A percentile compares a stretch with the other conserved stretches of the same genome.
These are phyloP conservation scores for Chelonoidis abingdonii DNA, from an alignment of 2,113 vertebrate genomes.

Conservation along the genomic window DNA sequence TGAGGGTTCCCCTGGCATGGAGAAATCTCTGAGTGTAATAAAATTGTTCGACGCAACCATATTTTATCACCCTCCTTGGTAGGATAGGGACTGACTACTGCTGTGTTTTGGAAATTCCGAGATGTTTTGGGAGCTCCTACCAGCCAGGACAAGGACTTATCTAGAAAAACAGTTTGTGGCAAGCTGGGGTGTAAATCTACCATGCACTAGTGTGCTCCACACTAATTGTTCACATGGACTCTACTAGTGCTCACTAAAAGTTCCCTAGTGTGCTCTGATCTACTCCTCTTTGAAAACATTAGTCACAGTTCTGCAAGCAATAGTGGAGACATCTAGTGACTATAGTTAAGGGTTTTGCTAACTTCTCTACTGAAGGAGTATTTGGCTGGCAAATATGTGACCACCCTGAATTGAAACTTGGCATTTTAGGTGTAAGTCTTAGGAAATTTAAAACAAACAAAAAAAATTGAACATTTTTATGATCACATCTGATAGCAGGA, in stretches of 20 bases:
- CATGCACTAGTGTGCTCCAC: background rate
- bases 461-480: background rate
- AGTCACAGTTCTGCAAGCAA: background rate
- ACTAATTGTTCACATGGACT: background rate
- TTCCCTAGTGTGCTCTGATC: background rate
- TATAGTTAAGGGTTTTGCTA: background rate
- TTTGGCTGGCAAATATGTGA: background rate
- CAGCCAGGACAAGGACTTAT: accelerated
- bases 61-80: background rate
- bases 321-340: background rate
- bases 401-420: background rate
- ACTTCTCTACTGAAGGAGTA: background rate
- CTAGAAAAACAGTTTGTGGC: background rate
- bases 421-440: background rate
- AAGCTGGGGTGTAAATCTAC: background rate
- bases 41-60: background rate
- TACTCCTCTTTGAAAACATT: too few relatives aligned
- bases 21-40: background rate
- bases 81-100: background rate
- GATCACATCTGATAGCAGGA: too few relatives aligned
- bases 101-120: background rate
- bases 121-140: background rate
- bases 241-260: background rate
- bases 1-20: background rate
- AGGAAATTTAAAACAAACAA: background rate